Evolutionary conservation across 2,113 vertebrate species (phyloP).

Genomic region (Urocitellus parryii): DNA sequence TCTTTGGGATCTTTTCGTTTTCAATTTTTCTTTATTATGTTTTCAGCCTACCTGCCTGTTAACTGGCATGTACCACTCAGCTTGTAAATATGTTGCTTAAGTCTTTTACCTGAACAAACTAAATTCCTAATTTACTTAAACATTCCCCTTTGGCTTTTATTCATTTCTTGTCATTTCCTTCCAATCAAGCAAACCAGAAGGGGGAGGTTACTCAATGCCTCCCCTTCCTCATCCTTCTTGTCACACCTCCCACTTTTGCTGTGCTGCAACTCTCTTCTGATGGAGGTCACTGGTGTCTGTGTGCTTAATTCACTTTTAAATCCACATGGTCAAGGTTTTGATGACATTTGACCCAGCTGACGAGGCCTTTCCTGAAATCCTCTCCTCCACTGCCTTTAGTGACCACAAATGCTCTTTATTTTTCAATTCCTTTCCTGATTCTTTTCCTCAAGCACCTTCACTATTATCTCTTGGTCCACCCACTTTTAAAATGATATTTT

Average conservation of each 20-base stretch:
- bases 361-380: not conserved
- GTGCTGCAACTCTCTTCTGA: not conserved
- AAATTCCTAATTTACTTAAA: not conserved
- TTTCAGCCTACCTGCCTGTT: not conserved
- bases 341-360: not conserved
- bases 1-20: not conserved
- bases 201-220: not conserved
- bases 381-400: not conserved
- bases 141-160: not conserved
- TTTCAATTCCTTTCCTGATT: not conserved
- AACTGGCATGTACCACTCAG: not conserved
- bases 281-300: not conserved
- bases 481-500: not conserved
- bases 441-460: not conserved
- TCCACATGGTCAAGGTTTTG: not conserved
- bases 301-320: not conserved
- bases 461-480: not conserved
- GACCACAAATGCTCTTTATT: constrained; percentile 24
- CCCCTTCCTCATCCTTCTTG: not conserved
- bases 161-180: constrained; percentile 7
- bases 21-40: not conserved
- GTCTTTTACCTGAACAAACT: not conserved
- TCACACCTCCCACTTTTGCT: fast-evolving
- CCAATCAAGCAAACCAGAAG: not conserved
- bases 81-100: not conserved